Evolutionary conservation across 1,140 invertebrate species (phyloP).

Genomic region (Coptotermes formosanus): DNA sequence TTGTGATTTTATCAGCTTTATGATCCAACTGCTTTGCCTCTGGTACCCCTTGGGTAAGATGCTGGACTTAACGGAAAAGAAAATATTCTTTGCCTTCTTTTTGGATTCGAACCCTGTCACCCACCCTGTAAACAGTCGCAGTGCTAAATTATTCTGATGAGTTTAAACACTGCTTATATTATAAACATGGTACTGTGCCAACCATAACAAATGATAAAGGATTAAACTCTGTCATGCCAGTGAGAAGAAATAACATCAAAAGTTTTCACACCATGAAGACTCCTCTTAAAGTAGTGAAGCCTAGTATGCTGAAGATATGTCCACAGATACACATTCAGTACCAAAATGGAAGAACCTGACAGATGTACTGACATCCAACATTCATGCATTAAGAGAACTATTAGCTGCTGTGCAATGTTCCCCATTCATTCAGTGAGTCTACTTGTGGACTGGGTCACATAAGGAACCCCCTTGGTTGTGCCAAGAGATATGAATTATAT

Average conservation of each 20-base stretch:
- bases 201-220: too few species aligned
- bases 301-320: background rate
- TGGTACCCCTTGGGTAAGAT: too few species aligned
- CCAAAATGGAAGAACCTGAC: conserved; percentile 1
- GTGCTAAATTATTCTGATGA: too few species aligned
- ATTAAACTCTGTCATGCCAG: background rate
- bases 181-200: too few species aligned
- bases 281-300: background rate
- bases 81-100: too few species aligned
- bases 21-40: too few species aligned
- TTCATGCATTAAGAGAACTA: background rate
- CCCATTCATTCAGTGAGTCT: background rate
- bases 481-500: too few species aligned
- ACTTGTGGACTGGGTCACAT: background rate
- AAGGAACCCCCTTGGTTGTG: background rate
- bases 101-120: too few species aligned
- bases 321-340: background rate
- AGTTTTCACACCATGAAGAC: background rate
- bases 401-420: background rate
- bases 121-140: too few species aligned
- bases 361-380: background rate
- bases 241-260: background rate
- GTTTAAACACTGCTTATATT: too few species aligned
- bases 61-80: too few species aligned
- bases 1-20: too few species aligned